Evolutionary conservation across 2,797 vertebrate genomes (phyloP), one percentile per base, ranked within the genome.

Genomic region (Esox masquinongy): DNA sequence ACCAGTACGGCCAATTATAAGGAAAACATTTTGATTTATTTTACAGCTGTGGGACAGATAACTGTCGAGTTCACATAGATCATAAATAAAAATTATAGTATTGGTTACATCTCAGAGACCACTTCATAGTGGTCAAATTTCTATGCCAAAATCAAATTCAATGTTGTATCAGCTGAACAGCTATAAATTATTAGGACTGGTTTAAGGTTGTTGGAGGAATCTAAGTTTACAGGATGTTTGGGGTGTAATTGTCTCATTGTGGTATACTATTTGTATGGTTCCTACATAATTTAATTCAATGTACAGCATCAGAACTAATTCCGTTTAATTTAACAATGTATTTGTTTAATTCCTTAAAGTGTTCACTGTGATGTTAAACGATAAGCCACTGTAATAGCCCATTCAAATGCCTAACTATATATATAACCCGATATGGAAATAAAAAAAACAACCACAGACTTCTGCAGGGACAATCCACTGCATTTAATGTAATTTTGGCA

Each of bases 1-100:
- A 86, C 84, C 73, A 15, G 34, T 74, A 8, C 82, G 79, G 86
- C 74, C 61, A 24, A 29, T 78, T 82, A 72, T 68, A 17, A 80
- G 68, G 5, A 51, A 43, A 68, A 39, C 59, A 72, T 71, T 82
- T 72, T 79, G 43, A 49, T 82, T 39, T 26, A 31, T 70, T 70
- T 68, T 66, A 59, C 71, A 31, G 63, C 34, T 69, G 36, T 68
- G 61, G 77, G 66, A 34, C 24, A 53, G 66, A 74, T 26, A 74
- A 66, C 47, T 47, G n/a, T 69, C 71, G 5, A 11, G 47, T 8
- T 51, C 43, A 66, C 36, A 17, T 31, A 43, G 26, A 51, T 16
- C 53, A 66, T 63, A 53, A 53, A 59, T 2, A 9, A 31, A 36
- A 12, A 11, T 12, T 47, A 0, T 4, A 14, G 43, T 16, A 51